Evolutionary conservation across 2,888 invertebrate genomes (phyloP).

Genomic region (Dinocampus coccinellae): DNA sequence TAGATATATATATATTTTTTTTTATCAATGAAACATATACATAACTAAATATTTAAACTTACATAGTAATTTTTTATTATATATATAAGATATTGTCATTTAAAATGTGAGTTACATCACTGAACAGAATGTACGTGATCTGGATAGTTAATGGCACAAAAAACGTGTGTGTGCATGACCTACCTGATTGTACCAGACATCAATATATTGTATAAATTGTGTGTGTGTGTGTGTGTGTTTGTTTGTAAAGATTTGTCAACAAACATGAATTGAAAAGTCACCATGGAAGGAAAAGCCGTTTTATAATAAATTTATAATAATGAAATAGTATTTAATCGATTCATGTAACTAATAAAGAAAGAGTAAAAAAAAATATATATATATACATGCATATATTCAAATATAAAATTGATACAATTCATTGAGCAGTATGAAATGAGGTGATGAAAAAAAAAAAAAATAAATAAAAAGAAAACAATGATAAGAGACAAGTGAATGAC

Average conservation of each 20-base stretch:
- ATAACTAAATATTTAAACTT: background rate
- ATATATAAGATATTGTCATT: background rate
- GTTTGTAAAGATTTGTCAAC: background rate
- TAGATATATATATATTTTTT: too few species aligned
- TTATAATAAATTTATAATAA: background rate
- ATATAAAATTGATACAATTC: background rate
- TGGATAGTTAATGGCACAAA: conserved; percentile 1
- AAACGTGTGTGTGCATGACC: conserved; percentile 11
- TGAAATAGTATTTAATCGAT: background rate
- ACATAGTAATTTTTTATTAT: background rate
- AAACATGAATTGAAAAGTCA: background rate
- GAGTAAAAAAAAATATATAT: background rate
- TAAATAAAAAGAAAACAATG: too few species aligned
- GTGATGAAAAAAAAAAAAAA: background rate
- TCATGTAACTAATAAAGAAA: background rate
- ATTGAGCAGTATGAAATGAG: background rate
- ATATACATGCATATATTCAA: conserved; percentile 4
- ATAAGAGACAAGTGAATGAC: too few species aligned
- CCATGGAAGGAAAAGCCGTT: background rate
- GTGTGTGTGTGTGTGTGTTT: background rate
- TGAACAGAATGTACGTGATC: conserved; percentile 9
- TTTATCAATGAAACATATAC: background rate
- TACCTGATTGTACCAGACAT: conserved; percentile 13
- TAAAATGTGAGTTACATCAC: conserved; percentile 9
- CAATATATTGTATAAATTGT: background rate